Conservation (phyloP, 1,140 invertebrate genomes). For the Zaprionus lachaisei region DNA sequence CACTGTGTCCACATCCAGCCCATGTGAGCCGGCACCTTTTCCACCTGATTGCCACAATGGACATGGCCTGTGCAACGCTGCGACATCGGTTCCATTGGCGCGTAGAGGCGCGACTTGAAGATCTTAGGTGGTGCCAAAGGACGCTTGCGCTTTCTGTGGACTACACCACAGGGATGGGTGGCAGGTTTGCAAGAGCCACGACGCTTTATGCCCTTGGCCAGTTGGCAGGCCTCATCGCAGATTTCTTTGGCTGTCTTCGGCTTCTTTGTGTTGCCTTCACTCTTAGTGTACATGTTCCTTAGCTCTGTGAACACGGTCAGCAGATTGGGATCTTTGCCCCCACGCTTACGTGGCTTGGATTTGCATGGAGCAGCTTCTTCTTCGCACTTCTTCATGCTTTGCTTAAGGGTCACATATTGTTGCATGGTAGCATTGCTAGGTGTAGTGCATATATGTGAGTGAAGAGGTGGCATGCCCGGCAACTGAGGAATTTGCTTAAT, state of each 20-base stretch:
- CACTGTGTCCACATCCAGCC: conserved; percentile 82
- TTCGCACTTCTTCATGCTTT: conserved; percentile 43
- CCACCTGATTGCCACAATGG: conserved; percentile 1
- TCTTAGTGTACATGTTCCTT: conserved; percentile 48
- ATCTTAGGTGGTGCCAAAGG: not conserved
- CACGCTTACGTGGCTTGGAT: not conserved
- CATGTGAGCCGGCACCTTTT: conserved; percentile 74
- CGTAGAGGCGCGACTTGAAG: conserved; percentile 48
- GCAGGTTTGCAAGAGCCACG: not conserved
- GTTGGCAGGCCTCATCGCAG: conserved; percentile 50
- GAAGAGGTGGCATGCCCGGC: no score
- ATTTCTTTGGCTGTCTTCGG: conserved; percentile 40
- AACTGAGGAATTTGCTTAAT: conserved; percentile 1
- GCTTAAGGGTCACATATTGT: conserved; percentile 2
- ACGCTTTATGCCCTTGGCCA: conserved; percentile 27
- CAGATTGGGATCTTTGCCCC: conserved; percentile 23
- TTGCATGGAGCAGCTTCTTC: not conserved
- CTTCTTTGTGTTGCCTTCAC: not conserved
- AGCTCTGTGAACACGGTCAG: conserved; percentile 65
- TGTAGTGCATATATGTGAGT: no score
- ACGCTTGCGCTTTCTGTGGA: conserved; percentile 19
- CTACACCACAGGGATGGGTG: not conserved
- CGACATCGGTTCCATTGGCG: not conserved
- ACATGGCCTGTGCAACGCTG: conserved; percentile 17
- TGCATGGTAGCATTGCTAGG: no score